A percentile compares a stretch with the other conserved stretches of the same genome.
Evolutionary conservation across 2,888 invertebrate species (phyloP).

Genomic region (Hypomecis atomaria): DNA sequence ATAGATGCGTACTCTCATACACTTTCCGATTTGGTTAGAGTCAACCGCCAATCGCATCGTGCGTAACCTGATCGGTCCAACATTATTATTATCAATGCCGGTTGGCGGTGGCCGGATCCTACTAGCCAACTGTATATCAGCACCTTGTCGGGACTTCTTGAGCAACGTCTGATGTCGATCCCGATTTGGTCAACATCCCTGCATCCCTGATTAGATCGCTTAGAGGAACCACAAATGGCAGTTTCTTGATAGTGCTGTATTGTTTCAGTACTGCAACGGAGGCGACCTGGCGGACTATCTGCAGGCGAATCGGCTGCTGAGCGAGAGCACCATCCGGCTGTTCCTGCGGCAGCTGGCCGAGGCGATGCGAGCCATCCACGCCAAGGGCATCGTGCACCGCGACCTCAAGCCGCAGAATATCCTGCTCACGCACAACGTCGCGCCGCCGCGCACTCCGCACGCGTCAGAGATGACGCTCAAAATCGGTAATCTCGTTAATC

Average conservation of each 20-base stretch:
- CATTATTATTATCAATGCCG: no score
- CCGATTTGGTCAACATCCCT: no score
- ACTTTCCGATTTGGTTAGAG: no score
- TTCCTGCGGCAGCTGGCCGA: slow-evolving; percentile 98
- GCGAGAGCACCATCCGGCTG: slow-evolving; percentile 97
- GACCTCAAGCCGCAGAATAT: slow-evolving; percentile 99
- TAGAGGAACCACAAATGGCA: no score
- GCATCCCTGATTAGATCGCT: no score
- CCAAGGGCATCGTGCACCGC: slow-evolving; percentile 98
- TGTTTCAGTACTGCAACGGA: slow-evolving; percentile 96
- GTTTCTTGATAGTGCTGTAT: slow-evolving; percentile 32
- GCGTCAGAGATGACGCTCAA: slow-evolving; percentile 95
- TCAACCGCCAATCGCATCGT: no score
- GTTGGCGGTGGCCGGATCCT: no score
- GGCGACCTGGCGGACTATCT: slow-evolving; percentile 99
- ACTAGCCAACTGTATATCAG: no score
- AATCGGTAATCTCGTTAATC: slow-evolving; percentile 87
- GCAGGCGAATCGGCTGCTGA: slow-evolving; percentile 95
- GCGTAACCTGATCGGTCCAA: no score
- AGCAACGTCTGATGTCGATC: no score
- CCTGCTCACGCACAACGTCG: slow-evolving; percentile 92
- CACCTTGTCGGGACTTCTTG: no score
- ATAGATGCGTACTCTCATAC: no score
- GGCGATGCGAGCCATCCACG: slow-evolving; percentile 98
- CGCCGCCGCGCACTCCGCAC: slow-evolving; percentile 86